A percentile compares a stretch with the other conserved stretches of the same genome.
These are phyloP conservation scores for Noctua comes DNA, from an alignment of 2,888 invertebrate genomes.

Conservation along the genomic window DNA sequence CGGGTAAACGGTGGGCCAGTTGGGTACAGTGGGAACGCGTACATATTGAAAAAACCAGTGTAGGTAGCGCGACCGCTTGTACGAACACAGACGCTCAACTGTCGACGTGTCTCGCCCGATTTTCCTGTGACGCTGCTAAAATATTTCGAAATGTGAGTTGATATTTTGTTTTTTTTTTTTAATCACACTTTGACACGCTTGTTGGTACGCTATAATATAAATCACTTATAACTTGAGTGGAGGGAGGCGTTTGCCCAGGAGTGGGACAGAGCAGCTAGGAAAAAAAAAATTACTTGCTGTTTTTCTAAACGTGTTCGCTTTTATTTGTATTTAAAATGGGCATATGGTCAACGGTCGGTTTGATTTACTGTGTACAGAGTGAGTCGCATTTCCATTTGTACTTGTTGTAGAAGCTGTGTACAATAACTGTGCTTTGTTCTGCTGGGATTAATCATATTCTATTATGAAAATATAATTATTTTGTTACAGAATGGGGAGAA, in stretches of 20 bases:
- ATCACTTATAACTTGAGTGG: not conserved
- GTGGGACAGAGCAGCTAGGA: too few species aligned
- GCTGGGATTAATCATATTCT: too few species aligned
- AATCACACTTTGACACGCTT: not conserved
- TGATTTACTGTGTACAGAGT: not conserved
- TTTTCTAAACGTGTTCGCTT: not conserved
- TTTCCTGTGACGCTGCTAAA: not conserved
- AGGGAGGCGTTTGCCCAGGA: too few species aligned
- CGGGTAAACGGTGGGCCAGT: not conserved
- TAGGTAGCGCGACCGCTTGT: not conserved
- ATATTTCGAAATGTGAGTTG: not conserved
- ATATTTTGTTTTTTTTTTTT: not conserved
- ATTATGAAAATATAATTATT: too few species aligned
- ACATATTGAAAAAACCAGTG: not conserved
- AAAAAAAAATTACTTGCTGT: not conserved
- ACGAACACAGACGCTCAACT: not conserved
- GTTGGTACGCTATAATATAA: too few species aligned
- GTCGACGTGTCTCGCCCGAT: not conserved
- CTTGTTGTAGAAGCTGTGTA: too few species aligned
- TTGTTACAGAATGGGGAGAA: not conserved
- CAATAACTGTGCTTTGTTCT: not conserved
- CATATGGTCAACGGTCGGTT: not conserved
- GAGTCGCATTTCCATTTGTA: not conserved
- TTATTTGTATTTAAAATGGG: not conserved
- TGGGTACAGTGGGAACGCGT: not conserved